Evolutionary conservation across 2,888 invertebrate genomes (phyloP), one percentile per base, ranked within the genome.

Genomic region (Sphaerophoria rueppellii): DNA sequence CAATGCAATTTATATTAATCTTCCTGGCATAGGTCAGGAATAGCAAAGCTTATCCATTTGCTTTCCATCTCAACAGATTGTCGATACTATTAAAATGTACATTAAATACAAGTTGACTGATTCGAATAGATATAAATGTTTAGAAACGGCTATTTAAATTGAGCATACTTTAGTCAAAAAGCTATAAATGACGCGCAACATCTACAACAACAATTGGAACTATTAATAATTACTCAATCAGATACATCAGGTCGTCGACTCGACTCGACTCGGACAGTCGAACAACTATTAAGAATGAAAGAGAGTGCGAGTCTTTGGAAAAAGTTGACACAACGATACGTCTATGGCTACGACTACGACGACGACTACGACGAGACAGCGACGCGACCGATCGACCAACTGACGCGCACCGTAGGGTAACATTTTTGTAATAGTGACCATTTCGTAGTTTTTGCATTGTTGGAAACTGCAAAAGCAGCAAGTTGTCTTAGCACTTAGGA

Each of bases 201-300:
- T 40, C 55, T 40, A 46, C 63, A 74, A 60, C 60, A 34, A 43
- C 34, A 16, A 43, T 57, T 74, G 60, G 24, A 69, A 85, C 85
- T 85, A 85, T 85, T 80, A 80, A 85, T 85, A 85, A 85, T 85
- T 85, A 85, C 85, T 85, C 85, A 80, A 85, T 85, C 80, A 80
- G 72, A 80, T 69, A 69, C 61, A 75, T 11, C 72, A 72, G 80
- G 85, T 85, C 85, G 72, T 69, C 75, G 80, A 80, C 80, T 72
- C 71, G 55, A 46, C 24, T 24, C 24, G 24, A 24, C 24, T 24
- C 2, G 24, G 24, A 24, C 24, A 24, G 24, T 24, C 24, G 24
- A 24, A 24, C 24, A 24, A n/a, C n/a, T n/a, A 54, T 58, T 46
- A 11, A 60, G 52, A 76, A 35, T 35, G 52, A 37, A 58, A 54